Base-by-base conservation (phyloP, 2,888 invertebrate species). In the Glaucopsyche alexis region DNA sequence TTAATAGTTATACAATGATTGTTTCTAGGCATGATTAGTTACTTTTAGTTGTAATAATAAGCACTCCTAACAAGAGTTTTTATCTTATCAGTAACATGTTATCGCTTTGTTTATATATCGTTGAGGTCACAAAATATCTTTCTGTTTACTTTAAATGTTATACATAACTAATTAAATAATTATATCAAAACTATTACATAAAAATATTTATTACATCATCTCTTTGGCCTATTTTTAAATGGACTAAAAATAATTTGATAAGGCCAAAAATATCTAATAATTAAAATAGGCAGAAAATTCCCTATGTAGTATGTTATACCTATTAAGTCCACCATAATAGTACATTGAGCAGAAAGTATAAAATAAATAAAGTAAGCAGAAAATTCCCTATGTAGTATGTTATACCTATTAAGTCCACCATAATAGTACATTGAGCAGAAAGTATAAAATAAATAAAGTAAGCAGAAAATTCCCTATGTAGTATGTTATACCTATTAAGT, bases 331-430 rank as follows among this genome's bases (percentile, higher is more conserved):
- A 29, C 29, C 29, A 29, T 29, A 29, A 29, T 64, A 66, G n/a
- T 8, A 29, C 49, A 11, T 5, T 42, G 0, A 5, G 60, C 29
- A 29, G 11, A 60, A 0, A n/a, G 0, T 0, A 3, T 29, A 64
- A 55, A 5, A 8, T 55, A 19, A 55, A 3, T 47, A 65, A 74
- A n/a, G n/a, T n/a, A n/a, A n/a, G n/a, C n/a, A n/a, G n/a, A n/a
- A n/a, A n/a, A n/a, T n/a, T n/a, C n/a, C n/a, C n/a, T n/a, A n/a
- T n/a, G n/a, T 11, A 40, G 3, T 40, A 40, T 3, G 40, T 40
- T 45, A 45, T 47, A 71, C 16, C 40, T 7, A 45, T 8, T n/a
- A n/a, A n/a, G n/a, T n/a, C n/a, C n/a, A n/a, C n/a, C n/a, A n/a
- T n/a, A n/a, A n/a, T 64, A 66, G 14, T 14, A 19, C 49, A 9